Evolutionary conservation across 2,888 invertebrate genomes (phyloP).

Genomic region (Bugula neritina): DNA sequence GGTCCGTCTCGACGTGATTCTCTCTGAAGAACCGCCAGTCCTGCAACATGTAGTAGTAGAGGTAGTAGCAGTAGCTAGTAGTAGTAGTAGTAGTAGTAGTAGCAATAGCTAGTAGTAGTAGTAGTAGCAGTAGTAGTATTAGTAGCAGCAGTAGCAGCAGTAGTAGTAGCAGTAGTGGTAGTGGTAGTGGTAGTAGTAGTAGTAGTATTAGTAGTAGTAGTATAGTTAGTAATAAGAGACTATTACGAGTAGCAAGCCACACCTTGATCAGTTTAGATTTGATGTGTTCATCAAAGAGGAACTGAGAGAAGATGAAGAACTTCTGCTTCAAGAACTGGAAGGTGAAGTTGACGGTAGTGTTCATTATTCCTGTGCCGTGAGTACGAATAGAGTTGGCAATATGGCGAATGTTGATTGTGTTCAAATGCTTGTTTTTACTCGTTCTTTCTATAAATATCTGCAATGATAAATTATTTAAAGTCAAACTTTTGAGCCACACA

Average conservation of each 20-base stretch:
- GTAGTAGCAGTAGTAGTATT: no score
- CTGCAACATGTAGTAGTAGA: constrained; percentile 35
- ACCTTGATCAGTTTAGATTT: constrained; percentile 81
- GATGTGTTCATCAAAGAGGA: constrained; percentile 94
- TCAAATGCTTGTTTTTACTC: constrained; percentile 85
- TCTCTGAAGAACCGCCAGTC: constrained; percentile 79
- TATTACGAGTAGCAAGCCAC: constrained; percentile 24
- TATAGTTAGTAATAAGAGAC: no score
- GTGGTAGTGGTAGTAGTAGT: no score
- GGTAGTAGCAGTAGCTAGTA: no score
- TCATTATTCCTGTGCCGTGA: constrained; percentile 93
- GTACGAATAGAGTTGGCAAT: constrained; percentile 94
- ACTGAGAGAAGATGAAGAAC: constrained; percentile 89
- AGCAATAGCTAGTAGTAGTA: no score
- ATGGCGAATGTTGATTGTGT: constrained; percentile 88
- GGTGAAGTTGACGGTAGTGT: constrained; percentile 69
- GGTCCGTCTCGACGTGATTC: constrained; percentile 62
- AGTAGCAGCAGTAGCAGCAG: no score
- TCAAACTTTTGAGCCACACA: no score
- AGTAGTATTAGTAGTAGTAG: no score
- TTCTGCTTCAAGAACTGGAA: constrained; percentile 84
- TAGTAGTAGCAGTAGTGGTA: no score
- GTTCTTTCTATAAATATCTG: constrained; percentile 81
- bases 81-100: no score
- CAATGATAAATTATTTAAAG: no score